Evolutionary conservation across 2,113 vertebrate genomes (phyloP).

Genomic region (Sardina pilchardus): DNA sequence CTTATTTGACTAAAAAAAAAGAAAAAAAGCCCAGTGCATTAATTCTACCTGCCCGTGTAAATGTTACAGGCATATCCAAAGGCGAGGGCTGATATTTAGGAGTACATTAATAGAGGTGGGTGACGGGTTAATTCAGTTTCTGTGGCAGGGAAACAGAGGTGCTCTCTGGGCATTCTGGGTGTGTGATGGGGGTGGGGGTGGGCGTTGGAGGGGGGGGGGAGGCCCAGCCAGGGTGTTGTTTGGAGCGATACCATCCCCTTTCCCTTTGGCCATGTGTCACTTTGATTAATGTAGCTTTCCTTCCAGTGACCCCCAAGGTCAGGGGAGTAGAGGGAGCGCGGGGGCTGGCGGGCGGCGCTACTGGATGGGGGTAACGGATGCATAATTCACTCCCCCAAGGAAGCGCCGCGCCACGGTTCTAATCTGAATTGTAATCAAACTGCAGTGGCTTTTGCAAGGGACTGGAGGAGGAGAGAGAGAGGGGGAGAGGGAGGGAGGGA

Average conservation of each 20-base stretch:
- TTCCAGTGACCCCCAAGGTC: constrained; percentile 71
- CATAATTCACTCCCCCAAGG: constrained; percentile 63
- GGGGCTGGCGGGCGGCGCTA: constrained; percentile 42
- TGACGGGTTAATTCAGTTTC: constrained; percentile 68
- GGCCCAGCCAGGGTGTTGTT: constrained; percentile 34
- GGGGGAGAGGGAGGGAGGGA: background rate
- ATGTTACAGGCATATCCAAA: constrained; percentile 65
- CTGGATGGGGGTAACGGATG: constrained; percentile 56
- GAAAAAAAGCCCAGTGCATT: constrained; percentile 53
- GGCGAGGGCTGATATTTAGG: constrained; percentile 70
- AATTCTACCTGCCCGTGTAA: constrained; percentile 57
- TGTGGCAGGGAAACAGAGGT: constrained; percentile 46
- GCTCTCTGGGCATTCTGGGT: constrained; percentile 43
- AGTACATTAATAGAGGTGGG: constrained; percentile 68
- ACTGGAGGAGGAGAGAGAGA: constrained; percentile 24
- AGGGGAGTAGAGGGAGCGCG: constrained; percentile 65
- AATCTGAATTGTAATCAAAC: constrained; percentile 73
- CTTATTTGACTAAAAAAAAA: constrained; percentile 44
- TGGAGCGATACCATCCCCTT: constrained; percentile 33
- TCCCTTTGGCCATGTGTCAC: constrained; percentile 59
- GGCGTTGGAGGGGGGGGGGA: constrained; percentile 24
- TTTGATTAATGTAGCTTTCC: constrained; percentile 73
- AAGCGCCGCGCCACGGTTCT: constrained; percentile 46
- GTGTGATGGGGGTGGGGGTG: constrained; percentile 25
- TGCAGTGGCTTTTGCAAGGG: constrained; percentile 58